phyloP scores from a whole-genome alignment of 2,888 invertebrate species.

The Ichneumon xanthorius region DNA sequence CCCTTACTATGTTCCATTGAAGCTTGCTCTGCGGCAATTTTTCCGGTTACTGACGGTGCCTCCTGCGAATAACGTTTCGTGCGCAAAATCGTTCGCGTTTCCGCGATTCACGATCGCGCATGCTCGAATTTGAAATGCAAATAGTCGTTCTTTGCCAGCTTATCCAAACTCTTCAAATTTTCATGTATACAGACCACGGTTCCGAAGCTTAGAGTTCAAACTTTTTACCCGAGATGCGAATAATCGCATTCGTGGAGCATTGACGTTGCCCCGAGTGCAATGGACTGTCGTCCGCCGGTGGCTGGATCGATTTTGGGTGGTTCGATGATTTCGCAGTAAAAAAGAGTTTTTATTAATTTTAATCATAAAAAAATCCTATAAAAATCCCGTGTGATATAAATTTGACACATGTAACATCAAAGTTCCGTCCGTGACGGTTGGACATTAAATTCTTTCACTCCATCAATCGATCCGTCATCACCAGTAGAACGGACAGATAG shows the following conservation, averaged over 20 bases:
- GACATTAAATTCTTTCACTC: slow-evolving; percentile 14
- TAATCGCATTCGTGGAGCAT: neutral
- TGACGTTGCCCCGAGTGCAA: neutral
- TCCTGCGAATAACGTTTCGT: neutral
- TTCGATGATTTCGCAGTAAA: neutral
- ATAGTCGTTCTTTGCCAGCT: neutral
- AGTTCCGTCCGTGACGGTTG: neutral
- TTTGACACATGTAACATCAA: too few relatives aligned
- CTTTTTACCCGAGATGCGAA: neutral
- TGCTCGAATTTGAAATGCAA: slow-evolving; percentile 1
- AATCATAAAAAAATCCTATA: too few relatives aligned
- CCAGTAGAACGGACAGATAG: slow-evolving; percentile 69
- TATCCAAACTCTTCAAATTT: slow-evolving; percentile 2
- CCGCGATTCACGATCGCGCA: neutral
- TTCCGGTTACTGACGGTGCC: neutral
- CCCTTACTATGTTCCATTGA: neutral
- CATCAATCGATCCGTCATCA: slow-evolving; percentile 57
- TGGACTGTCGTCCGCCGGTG: neutral
- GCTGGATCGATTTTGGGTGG: neutral
- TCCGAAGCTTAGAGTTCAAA: neutral
- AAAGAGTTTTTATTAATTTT: neutral
- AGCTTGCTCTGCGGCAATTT: neutral
- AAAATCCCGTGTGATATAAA: too few relatives aligned
- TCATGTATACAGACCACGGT: neutral
- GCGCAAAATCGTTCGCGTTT: neutral